A percentile compares a stretch with the other conserved stretches of the same genome.
These are phyloP conservation scores for Euclidia mi DNA, from an alignment of 2,888 invertebrate genomes.

Conservation along the genomic window DNA sequence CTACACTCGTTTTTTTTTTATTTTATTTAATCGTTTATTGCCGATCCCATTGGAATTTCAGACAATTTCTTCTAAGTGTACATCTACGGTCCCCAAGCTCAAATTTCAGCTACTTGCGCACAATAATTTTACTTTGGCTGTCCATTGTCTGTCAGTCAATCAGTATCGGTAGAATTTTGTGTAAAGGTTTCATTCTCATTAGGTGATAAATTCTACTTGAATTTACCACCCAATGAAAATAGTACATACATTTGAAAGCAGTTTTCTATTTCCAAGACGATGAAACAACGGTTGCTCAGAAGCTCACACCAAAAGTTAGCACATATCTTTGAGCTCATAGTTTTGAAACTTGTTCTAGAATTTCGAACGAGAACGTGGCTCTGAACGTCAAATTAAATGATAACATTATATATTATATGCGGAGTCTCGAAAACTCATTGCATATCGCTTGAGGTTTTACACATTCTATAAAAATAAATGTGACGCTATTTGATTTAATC, in stretches of 20 bases:
- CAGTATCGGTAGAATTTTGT: too few species aligned
- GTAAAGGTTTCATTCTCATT: too few species aligned
- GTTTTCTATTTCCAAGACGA: slow-evolving; percentile 1
- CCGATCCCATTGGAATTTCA: too few species aligned
- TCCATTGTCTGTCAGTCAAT: too few species aligned
- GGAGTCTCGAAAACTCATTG: slow-evolving; percentile 22
- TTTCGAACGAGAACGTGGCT: slow-evolving; percentile 35
- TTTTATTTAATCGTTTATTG: too few species aligned
- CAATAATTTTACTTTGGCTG: too few species aligned
- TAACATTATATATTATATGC: slow-evolving; percentile 43
- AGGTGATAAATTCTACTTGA: too few species aligned
- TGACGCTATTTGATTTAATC: too few species aligned
- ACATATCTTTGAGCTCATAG: slow-evolving; percentile 29
- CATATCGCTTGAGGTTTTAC: background rate
- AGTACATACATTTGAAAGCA: background rate
- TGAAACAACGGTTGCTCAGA: slow-evolving; percentile 24
- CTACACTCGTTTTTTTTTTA: too few species aligned
- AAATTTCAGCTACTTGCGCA: too few species aligned
- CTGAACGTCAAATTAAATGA: slow-evolving; percentile 47
- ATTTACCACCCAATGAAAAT: background rate
- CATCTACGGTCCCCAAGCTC: too few species aligned
- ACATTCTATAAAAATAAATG: background rate
- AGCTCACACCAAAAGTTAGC: slow-evolving; percentile 22
- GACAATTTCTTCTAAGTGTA: too few species aligned
- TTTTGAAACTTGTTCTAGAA: slow-evolving; percentile 38